Conservation (phyloP, 2,797 vertebrate species). For the Paguma larvata region DNA sequence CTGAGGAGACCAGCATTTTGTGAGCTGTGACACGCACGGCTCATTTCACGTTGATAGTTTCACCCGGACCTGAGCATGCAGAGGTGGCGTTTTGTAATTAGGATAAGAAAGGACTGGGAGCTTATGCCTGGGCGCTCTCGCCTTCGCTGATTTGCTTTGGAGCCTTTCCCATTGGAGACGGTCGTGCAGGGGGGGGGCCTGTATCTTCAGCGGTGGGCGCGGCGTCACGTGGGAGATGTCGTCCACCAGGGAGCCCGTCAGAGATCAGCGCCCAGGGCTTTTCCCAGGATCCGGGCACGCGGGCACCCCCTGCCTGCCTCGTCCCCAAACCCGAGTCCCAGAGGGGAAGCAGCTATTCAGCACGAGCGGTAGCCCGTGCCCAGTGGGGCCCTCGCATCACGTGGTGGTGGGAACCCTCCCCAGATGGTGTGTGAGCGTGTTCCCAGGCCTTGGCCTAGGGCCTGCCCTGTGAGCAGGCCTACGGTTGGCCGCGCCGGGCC, state of each 20-base stretch:
- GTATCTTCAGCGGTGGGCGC: no score
- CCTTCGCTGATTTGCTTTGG: not conserved
- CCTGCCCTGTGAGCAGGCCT: not conserved
- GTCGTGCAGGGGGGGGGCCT: fast-evolving
- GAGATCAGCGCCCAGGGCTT: not conserved
- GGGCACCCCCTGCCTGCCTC: not conserved
- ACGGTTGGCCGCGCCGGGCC: not conserved
- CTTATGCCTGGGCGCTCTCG: not conserved
- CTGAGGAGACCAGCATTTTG: not conserved
- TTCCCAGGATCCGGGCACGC: not conserved
- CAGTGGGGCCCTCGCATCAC: not conserved
- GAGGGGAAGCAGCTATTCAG: not conserved
- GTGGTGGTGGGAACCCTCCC: no score
- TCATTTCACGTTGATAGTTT: not conserved
- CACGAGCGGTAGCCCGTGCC: not conserved
- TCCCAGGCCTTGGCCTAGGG: not conserved
- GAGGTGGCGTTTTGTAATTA: not conserved
- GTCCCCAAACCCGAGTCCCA: not conserved
- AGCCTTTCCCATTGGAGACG: not conserved
- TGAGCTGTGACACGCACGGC: no score
- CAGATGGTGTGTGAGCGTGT: not conserved
- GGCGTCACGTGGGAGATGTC: not conserved
- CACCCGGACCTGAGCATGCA: not conserved
- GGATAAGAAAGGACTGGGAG: not conserved
- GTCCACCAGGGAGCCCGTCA: not conserved